Percentiles rank a stretch among this genome's conserved stretches.
These are phyloP conservation scores for Diacarnus erythraeanus DNA, from an alignment of 37 sponge, comb jelly and placozoan species.

Conservation along the genomic window DNA sequence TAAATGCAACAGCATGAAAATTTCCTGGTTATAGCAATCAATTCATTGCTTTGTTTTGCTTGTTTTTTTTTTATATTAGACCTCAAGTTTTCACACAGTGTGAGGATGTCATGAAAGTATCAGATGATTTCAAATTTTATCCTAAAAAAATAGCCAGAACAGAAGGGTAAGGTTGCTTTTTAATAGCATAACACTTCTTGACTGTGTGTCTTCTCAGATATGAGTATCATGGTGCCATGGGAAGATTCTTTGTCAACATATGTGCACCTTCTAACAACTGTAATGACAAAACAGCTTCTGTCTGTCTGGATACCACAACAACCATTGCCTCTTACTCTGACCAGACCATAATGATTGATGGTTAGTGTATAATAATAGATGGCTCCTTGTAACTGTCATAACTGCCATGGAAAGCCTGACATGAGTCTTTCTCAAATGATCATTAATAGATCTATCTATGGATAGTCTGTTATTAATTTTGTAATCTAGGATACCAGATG, in stretches of 20 bases:
- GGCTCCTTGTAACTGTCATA: no score
- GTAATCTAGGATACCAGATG: conserved; percentile 26
- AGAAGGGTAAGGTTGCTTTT: no score
- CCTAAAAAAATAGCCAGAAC: background rate
- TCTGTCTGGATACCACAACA: background rate
- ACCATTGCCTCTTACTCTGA: background rate
- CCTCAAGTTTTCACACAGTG: background rate
- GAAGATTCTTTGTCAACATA: background rate
- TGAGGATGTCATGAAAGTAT: background rate
- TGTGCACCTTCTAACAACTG: background rate
- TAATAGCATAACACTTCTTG: no score
- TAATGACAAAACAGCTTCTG: background rate
- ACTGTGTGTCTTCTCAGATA: background rate
- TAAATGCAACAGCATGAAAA: no score
- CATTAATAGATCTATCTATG: no score
- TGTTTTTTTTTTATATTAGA: background rate
- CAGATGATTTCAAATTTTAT: background rate
- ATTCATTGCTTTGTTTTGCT: background rate
- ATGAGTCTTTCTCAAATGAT: background rate
- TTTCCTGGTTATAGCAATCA: no score
- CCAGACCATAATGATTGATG: background rate
- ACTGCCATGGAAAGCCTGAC: no score
- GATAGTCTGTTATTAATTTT: no score
- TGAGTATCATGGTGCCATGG: background rate
- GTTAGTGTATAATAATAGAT: background rate